Evolutionary conservation across 2,113 vertebrate genomes (phyloP).

Genomic region (Excalfactoria chinensis): DNA sequence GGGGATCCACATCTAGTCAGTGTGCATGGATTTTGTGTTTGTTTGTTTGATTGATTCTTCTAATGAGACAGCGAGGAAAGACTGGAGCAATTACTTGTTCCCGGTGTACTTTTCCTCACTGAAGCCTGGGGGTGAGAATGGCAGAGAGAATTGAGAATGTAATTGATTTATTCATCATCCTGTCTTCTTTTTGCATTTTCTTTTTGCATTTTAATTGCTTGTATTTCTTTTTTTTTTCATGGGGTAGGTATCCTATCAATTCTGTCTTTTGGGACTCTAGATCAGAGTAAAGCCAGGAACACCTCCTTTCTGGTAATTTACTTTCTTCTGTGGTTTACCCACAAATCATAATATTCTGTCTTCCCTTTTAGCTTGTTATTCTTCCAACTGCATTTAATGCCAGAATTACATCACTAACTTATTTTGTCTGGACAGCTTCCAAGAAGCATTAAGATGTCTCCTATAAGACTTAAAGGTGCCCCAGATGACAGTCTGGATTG

Average conservation of each 20-base stretch:
- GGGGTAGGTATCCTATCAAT: not conserved
- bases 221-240: not conserved
- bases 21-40: not conserved
- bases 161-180: not conserved
- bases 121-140: not conserved
- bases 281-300: not conserved
- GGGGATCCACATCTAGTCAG: not conserved
- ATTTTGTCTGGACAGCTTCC: not conserved
- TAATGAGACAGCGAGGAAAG: not conserved
- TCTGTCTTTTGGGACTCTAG: not conserved
- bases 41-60: not conserved
- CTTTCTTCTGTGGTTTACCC: not conserved
- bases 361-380: not conserved
- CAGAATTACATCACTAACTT: not conserved
- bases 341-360: not conserved
- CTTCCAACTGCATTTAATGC: not conserved
- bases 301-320: not conserved
- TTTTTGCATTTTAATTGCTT: not conserved
- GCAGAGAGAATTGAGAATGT: not conserved
- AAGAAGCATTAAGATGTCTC: not conserved
- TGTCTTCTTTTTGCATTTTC: not conserved
- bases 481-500: not conserved
- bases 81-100: not conserved
- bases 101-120: not conserved
- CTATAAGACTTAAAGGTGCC: not conserved